Evolutionary conservation across 2,888 invertebrate genomes (phyloP).

Genomic region (Brachylomia viminalis): DNA sequence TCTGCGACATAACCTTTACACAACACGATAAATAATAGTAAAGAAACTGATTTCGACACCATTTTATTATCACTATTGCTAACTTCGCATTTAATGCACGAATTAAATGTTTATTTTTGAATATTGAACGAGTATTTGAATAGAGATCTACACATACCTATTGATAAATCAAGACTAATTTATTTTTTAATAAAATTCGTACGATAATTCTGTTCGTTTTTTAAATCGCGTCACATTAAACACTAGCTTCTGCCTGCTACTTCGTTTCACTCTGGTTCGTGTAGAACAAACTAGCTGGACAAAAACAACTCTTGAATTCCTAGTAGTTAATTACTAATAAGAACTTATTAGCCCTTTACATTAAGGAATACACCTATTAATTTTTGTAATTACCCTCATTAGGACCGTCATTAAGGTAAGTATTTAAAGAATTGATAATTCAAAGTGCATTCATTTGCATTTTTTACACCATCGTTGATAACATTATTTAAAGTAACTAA

Average conservation of each 20-base stretch:
- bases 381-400: too few relatives aligned
- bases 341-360: too few relatives aligned
- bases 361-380: too few relatives aligned
- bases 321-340: too few relatives aligned
- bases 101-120: not conserved
- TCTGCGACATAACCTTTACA: slow-evolving; percentile 17
- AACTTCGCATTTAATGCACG: not conserved
- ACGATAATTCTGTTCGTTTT: not conserved
- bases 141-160: slow-evolving; percentile 7
- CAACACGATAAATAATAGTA: slow-evolving; percentile 24
- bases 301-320: too few relatives aligned
- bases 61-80: slow-evolving; percentile 36
- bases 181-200: not conserved
- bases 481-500: too few relatives aligned
- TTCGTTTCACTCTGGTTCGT: too few relatives aligned
- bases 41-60: slow-evolving; percentile 23
- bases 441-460: too few relatives aligned
- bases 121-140: not conserved
- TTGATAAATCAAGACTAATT: slow-evolving; percentile 24
- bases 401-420: too few relatives aligned
- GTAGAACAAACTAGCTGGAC: too few relatives aligned
- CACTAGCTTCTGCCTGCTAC: not conserved
- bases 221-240: slow-evolving; percentile 16
- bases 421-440: too few relatives aligned
- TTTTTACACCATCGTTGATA: too few relatives aligned